Conservation (phyloP, 2,797 vertebrate genomes). For the Lutjanus campechanus region DNA sequence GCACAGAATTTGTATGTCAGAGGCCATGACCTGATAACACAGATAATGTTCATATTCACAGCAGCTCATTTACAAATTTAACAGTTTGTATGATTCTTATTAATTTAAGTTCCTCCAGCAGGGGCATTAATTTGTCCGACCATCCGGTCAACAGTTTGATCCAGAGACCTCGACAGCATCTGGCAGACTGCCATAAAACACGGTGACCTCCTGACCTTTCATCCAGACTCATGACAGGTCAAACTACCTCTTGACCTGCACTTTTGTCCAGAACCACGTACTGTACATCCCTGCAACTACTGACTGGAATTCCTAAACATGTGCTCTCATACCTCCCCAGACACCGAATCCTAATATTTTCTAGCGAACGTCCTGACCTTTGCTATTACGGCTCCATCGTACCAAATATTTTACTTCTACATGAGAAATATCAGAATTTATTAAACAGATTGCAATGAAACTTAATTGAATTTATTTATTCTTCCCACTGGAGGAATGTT, state of each 20-base stretch:
- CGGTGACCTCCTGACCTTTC: conserved; percentile 20
- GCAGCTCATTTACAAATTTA: background rate
- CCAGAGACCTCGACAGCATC: background rate
- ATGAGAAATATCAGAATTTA: background rate
- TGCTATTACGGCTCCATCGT: background rate
- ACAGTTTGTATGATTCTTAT: background rate
- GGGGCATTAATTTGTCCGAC: background rate
- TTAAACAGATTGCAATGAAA: background rate
- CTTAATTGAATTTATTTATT: background rate
- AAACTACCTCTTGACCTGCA: conserved; percentile 21
- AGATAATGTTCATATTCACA: background rate
- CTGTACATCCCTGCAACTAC: fast-evolving
- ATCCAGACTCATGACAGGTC: background rate
- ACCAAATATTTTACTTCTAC: background rate
- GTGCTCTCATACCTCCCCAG: background rate
- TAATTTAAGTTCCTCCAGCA: background rate
- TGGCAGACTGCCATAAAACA: background rate
- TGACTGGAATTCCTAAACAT: fast-evolving
- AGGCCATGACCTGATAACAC: background rate
- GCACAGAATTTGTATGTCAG: background rate
- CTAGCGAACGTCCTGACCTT: conserved; percentile 24
- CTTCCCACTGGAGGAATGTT: background rate
- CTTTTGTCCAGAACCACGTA: background rate
- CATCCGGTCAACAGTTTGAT: background rate
- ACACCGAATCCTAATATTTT: background rate